Evolutionary conservation across 53 echinoderm and acorn worm species (phyloP), one percentile per base, ranked within the genome.

Genomic region (Mesocentrotus franciscanus): DNA sequence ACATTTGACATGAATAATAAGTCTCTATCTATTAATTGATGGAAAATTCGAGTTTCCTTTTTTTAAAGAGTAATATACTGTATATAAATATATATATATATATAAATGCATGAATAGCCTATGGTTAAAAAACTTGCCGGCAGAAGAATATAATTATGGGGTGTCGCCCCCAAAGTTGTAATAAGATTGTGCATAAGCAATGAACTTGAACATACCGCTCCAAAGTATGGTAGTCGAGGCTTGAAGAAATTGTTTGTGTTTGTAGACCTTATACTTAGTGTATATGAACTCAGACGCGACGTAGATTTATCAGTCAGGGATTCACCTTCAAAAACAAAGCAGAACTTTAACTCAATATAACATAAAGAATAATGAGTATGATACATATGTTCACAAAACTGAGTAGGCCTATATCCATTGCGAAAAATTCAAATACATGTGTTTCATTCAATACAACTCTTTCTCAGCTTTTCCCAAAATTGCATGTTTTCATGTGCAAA

Each of bases 171-270:
- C 68, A 22, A 22, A 22, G 68, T 68, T 22, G 4, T 18, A 74
- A 74, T 49, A 6, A 49, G 49, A 49, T 30, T 29, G 74, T 30
- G 10, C 9, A 10, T 74, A 74, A 74, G 9, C 74, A 30, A 30
- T 68, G 24, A 24, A 6, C 22, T 68, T 74, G 74, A 42, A 87
- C 87, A 27, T 27, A 87, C 87, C 27, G n/a, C 87, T 57, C n/a
- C 87, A 87, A 87, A 87, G 87, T n/a, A 87, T n/a, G 87, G 87
- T 14, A 87, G 58, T 57, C 58, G 27, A 10, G 87, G 87, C 11
- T n/a, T 87, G 87, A 58, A 87, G 27, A 57, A 56, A 55, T 57
- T 17, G 56, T 26, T 59, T 18, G 42, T 36, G 6, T 42, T 39
- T 16, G 12, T 16, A 64, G 49, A 49, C 49, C 49, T 39, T 42